phyloP scores from a whole-genome alignment of 2,113 vertebrate species.

The Elgaria multicarinata region DNA sequence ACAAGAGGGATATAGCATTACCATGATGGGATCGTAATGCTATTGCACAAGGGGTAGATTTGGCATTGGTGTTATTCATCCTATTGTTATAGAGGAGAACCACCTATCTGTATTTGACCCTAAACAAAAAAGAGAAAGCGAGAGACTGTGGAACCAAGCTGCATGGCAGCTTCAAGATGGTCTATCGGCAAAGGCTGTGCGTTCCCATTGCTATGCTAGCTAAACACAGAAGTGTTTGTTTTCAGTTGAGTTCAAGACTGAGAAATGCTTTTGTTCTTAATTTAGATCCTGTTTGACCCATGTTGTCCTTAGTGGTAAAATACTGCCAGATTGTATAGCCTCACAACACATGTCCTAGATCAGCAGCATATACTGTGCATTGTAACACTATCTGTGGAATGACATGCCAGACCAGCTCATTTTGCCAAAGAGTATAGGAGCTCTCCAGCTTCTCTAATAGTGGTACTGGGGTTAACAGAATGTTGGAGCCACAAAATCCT shows the following conservation, averaged over 20 bases:
- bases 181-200: background rate
- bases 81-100: background rate
- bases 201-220: conserved; percentile 24
- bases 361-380: conserved; percentile 39
- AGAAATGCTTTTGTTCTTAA: conserved; percentile 56
- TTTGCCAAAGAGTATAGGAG: conserved; percentile 34
- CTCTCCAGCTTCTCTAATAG: conserved; percentile 49
- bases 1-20: no score
- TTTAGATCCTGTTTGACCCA: conserved; percentile 60
- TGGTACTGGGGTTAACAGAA: conserved; percentile 54
- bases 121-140: background rate
- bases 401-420: conserved; percentile 53
- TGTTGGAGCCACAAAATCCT: conserved; percentile 45
- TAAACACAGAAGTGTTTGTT: conserved; percentile 31
- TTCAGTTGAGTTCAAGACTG: conserved; percentile 43
- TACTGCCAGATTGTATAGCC: conserved; percentile 50
- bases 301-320: conserved; percentile 31
- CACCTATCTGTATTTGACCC: conserved; percentile 5
- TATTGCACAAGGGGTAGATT: no score
- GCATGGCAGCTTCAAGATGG: background rate
- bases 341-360: conserved; percentile 59
- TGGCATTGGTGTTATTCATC: background rate
- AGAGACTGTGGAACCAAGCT: background rate
- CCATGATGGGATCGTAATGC: no score
- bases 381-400: conserved; percentile 44